Evolutionary conservation across 2,888 invertebrate genomes (phyloP).

Genomic region (Philhelius pedissequus): DNA sequence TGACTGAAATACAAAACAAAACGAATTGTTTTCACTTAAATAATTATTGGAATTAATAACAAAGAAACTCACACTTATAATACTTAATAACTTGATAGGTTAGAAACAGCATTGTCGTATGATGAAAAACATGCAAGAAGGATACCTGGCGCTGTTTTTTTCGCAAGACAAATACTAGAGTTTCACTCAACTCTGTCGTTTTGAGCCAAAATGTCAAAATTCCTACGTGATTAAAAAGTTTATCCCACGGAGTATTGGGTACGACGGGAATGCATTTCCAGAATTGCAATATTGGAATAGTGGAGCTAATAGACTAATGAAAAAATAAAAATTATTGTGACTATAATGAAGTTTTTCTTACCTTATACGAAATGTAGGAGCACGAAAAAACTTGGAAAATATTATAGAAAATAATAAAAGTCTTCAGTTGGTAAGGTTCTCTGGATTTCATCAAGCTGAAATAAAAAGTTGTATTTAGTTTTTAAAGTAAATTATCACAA

Average conservation of each 20-base stretch:
- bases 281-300: conserved; percentile 68
- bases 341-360: conserved; percentile 54
- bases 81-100: conserved; percentile 83
- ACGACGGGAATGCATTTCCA: conserved; percentile 70
- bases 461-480: neutral
- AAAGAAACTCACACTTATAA: conserved; percentile 81
- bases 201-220: conserved; percentile 85
- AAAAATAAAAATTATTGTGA: neutral
- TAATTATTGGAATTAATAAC: neutral
- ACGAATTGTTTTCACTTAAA: neutral
- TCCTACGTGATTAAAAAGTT: conserved; percentile 75
- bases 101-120: conserved; percentile 82
- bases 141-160: conserved; percentile 87
- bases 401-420: conserved; percentile 87
- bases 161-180: conserved; percentile 85
- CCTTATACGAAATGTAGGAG: conserved; percentile 71
- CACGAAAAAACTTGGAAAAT: conserved; percentile 84
- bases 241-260: conserved; percentile 52
- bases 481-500: no score
- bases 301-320: conserved; percentile 25
- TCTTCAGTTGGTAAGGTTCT: conserved; percentile 83
- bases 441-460: conserved; percentile 84
- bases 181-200: conserved; percentile 84
- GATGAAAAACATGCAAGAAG: conserved; percentile 87
- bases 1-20: conserved; percentile 80